phyloP scores from a whole-genome alignment of 1,140 invertebrate genomes.

The Paralvinella palmiformis region DNA sequence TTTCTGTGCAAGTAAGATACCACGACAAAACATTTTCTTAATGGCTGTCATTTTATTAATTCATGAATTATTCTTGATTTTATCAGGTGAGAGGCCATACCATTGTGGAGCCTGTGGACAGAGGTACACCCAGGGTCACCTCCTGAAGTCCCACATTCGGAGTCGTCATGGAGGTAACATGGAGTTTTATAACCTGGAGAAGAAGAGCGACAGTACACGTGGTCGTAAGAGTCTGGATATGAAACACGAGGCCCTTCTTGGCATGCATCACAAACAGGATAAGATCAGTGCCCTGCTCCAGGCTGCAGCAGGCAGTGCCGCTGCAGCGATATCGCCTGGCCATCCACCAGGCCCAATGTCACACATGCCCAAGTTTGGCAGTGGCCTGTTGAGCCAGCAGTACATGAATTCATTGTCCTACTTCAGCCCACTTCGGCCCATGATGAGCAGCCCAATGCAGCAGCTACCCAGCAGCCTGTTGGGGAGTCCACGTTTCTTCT shows the following conservation, averaged over 20 bases:
- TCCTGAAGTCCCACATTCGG: slow-evolving; percentile 21
- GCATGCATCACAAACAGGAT: slow-evolving; percentile 3
- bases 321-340: too few species aligned
- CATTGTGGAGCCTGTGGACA: slow-evolving; percentile 20
- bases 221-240: slow-evolving; percentile 11
- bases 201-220: slow-evolving; percentile 14
- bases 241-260: slow-evolving; percentile 1
- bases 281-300: slow-evolving; percentile 14
- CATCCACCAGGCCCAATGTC: background rate
- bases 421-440: background rate
- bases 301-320: slow-evolving; percentile 3
- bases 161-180: slow-evolving; percentile 20
- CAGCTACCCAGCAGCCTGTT: background rate
- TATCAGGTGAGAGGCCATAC: slow-evolving; percentile 19
- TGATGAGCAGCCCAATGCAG: background rate
- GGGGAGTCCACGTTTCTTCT: too few species aligned
- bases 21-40: too few species aligned
- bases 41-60: background rate
- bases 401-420: background rate
- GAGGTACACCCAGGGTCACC: slow-evolving; percentile 19
- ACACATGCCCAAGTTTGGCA: background rate
- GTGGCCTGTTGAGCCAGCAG: background rate
- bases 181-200: slow-evolving; percentile 22
- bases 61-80: background rate
- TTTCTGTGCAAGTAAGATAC: too few species aligned